phyloP scores from a whole-genome alignment of 64 coral and sea anemone genomes.

The Porites lutea region DNA sequence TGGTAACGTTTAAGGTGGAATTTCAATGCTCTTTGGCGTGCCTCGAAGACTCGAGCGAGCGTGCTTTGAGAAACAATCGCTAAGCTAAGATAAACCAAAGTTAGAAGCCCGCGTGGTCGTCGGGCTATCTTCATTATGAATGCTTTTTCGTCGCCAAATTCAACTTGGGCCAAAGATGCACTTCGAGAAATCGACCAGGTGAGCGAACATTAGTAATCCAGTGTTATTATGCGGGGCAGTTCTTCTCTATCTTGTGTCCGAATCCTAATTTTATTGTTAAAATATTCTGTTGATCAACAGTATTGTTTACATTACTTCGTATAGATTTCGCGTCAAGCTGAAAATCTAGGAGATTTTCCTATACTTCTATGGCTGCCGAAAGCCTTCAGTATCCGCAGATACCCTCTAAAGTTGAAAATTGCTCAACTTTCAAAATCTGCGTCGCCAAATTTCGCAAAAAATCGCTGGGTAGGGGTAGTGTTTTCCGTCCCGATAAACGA shows the following conservation, averaged over 20 bases:
- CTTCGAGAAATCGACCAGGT: conserved; percentile 70
- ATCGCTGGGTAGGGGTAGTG: neutral
- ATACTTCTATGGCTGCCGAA: neutral
- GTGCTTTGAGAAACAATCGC: conserved; percentile 24
- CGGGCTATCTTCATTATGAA: neutral
- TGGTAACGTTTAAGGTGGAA: neutral
- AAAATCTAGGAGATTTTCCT: neutral
- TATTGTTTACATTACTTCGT: conserved; percentile 57
- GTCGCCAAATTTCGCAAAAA: neutral
- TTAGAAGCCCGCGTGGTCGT: conserved; percentile 5
- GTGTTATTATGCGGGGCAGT: conserved; percentile 1
- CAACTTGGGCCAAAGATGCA: conserved; percentile 56
- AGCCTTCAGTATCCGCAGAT: too few species aligned
- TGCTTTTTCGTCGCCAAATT: conserved; percentile 1
- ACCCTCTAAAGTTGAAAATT: neutral
- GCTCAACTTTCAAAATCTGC: neutral
- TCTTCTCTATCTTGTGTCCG: neutral
- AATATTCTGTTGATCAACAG: neutral
- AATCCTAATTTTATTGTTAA: conserved; percentile 6
- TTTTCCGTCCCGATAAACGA: neutral
- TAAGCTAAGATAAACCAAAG: neutral
- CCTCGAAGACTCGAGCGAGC: neutral
- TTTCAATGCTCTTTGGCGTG: neutral
- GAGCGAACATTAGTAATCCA: conserved; percentile 12
- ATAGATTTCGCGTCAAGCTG: neutral